Base-by-base conservation (phyloP, 2,113 vertebrate species). In the Connochaetes taurinus region DNA sequence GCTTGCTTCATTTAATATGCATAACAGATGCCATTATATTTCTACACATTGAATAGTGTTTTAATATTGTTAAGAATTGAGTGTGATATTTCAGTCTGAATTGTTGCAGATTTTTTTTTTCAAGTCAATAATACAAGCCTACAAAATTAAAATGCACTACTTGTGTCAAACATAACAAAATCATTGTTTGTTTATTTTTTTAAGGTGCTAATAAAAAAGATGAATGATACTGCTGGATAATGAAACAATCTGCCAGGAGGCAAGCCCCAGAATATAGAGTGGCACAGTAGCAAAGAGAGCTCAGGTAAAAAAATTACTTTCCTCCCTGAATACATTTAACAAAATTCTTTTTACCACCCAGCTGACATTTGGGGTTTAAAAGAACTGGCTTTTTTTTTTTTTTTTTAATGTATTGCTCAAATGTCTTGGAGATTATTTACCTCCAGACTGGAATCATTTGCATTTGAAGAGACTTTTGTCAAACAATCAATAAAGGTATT, bases 191-290 rank as follows among this genome's bases (percentile, higher is more conserved):
- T 98, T 99, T 99, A 98, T 99, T 99, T 99, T 98, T 98, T 99
- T 98, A 98, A 99, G 98, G 98, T 98, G 98, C 98, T 99, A 99
- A 99, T 99, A 99, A 99, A 99, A 99, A 98, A 99, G 99, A 99
- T 99, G 98, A 99, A 99, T 98, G 98, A 98, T 97, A 96, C 97
- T 97, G 93, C 97, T 98, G 97, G 98, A 98, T 99, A 99, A 99
- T 98, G 98, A 98, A 99, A 98, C 99, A 99, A 98, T 99, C 99
- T 99, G 98, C 98, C 95, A 97, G 95, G 47, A 98, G 94, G 98
- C 97, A 97, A 98, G 98, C 83, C 76, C 89, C 76, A 94, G 99
- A 98, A 99, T 98, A 98, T 7, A 98, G 97, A 99, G 97, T 87
- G 93, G 93, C 91, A 95, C 90, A 93, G 90, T 84, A 97, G 67